These are phyloP conservation scores for Rhamphomyia laevipes DNA, from an alignment of 2,888 invertebrate species.

Conservation along the genomic window DNA sequence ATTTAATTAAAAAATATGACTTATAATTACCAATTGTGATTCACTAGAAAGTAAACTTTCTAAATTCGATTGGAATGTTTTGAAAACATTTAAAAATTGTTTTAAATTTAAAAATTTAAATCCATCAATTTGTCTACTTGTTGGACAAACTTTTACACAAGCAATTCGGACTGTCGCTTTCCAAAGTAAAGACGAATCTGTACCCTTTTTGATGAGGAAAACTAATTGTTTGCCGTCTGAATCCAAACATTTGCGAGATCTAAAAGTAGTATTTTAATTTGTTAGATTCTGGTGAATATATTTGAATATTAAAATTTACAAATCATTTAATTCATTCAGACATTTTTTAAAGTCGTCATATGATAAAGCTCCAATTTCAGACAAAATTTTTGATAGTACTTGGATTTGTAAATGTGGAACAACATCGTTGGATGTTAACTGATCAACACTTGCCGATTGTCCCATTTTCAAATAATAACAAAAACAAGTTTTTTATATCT, in stretches of 20 bases:
- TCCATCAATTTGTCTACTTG: slow-evolving; percentile 42
- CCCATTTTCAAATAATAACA: slow-evolving; percentile 18
- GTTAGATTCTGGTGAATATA: too few species aligned
- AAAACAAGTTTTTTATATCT: too few species aligned
- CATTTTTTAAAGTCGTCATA: slow-evolving; percentile 49
- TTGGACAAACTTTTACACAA: slow-evolving; percentile 47
- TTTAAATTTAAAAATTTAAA: slow-evolving; percentile 48
- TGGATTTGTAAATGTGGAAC: slow-evolving; percentile 25
- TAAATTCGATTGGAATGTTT: slow-evolving; percentile 42
- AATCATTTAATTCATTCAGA: slow-evolving; percentile 46
- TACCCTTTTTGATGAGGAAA: slow-evolving; percentile 52
- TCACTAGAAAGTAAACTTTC: slow-evolving; percentile 29
- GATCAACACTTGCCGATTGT: slow-evolving; percentile 23
- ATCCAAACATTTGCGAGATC: slow-evolving; percentile 48
- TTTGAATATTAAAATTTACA: slow-evolving; percentile 38
- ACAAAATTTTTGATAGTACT: slow-evolving; percentile 34
- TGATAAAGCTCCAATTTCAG: slow-evolving; percentile 37
- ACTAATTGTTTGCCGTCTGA: slow-evolving; percentile 48
- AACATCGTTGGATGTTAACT: slow-evolving; percentile 21
- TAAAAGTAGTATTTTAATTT: slow-evolving; percentile 23
- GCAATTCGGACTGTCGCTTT: slow-evolving; percentile 55
- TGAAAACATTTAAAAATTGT: slow-evolving; percentile 51
- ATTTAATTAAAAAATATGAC: neutral
- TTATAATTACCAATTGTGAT: slow-evolving; percentile 6
- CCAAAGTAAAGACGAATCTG: slow-evolving; percentile 53